Percentiles rank a stretch among this genome's conserved stretches.
phyloP scores from a whole-genome alignment of 2,797 vertebrate genomes.

The Mustela erminea region DNA sequence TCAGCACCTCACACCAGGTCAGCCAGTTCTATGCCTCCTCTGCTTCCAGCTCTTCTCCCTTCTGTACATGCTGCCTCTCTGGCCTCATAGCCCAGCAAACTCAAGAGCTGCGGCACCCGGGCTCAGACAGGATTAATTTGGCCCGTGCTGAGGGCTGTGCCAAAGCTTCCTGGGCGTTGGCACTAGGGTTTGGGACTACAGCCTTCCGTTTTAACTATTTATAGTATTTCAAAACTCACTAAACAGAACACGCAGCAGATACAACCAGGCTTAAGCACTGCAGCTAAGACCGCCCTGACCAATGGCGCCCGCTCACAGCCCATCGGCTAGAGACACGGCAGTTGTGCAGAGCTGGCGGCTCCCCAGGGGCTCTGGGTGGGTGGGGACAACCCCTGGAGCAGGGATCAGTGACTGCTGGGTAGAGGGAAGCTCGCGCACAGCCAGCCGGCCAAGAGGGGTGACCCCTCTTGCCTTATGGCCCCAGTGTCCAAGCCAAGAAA shows the following conservation, averaged over 20 bases:
- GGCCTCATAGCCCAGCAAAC: conserved; percentile 63
- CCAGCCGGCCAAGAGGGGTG: neutral
- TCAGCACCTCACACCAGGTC: neutral
- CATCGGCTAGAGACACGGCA: conserved; percentile 77
- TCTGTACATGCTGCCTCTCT: conserved; percentile 30
- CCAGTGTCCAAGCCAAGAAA: neutral
- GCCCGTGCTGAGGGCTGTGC: neutral
- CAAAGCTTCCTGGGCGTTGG: conserved; percentile 67
- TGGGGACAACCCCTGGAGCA: conserved; percentile 56
- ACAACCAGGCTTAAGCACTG: conserved; percentile 73
- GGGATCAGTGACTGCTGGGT: conserved; percentile 50
- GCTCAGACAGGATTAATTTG: conserved; percentile 60
- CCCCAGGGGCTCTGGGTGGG: conserved; percentile 60
- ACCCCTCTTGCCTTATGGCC: neutral
- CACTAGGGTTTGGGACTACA: conserved; percentile 25
- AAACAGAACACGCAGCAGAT: conserved; percentile 77
- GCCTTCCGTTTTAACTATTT: conserved; percentile 74
- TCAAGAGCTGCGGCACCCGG: conserved; percentile 58
- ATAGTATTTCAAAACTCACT: conserved; percentile 70
- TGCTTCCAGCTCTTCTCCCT: conserved; percentile 48
- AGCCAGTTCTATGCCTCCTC: neutral
- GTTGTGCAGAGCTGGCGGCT: conserved; percentile 64
- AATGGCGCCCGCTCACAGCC: conserved; percentile 70
- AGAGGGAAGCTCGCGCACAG: neutral
- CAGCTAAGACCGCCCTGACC: conserved; percentile 78